Percentiles rank a stretch among this genome's conserved stretches.
Evolutionary conservation across 53 echinoderm and acorn worm species (phyloP).

Genomic region (Apostichopus leukothele): DNA sequence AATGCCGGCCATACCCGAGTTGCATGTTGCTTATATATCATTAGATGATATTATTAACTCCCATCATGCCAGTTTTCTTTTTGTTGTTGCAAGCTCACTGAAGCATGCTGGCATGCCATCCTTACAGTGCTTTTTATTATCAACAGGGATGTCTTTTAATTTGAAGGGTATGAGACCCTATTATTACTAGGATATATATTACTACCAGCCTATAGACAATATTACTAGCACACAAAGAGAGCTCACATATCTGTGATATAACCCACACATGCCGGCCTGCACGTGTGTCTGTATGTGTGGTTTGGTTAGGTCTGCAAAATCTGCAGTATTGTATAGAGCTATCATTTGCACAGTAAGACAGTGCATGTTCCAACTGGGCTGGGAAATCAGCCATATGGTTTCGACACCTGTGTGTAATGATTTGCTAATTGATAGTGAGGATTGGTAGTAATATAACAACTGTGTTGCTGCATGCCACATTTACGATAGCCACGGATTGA

Average conservation of each 20-base stretch:
- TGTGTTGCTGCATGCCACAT: conserved; percentile 46
- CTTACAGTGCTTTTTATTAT: neutral
- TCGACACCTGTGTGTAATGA: conserved; percentile 20
- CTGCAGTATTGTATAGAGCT: neutral
- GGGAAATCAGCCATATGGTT: conserved; percentile 34
- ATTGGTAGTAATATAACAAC: neutral
- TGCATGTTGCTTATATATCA: neutral
- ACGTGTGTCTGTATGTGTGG: neutral
- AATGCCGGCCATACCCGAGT: neutral
- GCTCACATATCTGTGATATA: neutral
- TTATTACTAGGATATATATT: neutral
- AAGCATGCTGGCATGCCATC: conserved; percentile 38
- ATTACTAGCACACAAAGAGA: neutral
- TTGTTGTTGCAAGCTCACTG: conserved; percentile 7
- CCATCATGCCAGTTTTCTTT: neutral
- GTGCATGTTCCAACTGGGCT: conserved; percentile 1
- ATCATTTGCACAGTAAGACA: neutral
- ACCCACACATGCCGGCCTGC: conserved; percentile 1
- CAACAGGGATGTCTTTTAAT: neutral
- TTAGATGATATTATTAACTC: neutral
- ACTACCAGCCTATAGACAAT: neutral
- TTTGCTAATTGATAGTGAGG: neutral
- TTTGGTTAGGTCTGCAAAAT: neutral
- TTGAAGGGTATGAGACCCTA: conserved; percentile 10
- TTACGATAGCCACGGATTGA: conserved; percentile 26